These are phyloP conservation scores for Colletes latitarsis DNA, from an alignment of 1,140 invertebrate genomes.

Conservation along the genomic window DNA sequence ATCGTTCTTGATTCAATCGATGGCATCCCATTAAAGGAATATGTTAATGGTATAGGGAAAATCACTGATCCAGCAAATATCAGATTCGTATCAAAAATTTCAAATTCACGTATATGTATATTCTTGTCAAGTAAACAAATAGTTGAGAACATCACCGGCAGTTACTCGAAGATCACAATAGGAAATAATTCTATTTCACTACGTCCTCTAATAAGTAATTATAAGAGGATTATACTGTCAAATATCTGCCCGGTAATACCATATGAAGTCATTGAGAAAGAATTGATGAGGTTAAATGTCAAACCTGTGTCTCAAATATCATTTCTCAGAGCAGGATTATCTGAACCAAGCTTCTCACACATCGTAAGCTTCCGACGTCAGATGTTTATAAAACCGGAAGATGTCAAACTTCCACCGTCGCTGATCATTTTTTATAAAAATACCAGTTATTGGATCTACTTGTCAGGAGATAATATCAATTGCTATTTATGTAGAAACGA, in stretches of 20 bases:
- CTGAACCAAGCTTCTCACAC: conserved; percentile 2
- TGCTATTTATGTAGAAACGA: no score
- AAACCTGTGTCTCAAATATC: background rate
- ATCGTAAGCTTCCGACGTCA: no score
- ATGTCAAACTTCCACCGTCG: no score
- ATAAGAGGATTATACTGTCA: conserved; percentile 21
- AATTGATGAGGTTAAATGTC: conserved; percentile 22
- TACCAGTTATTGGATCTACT: no score
- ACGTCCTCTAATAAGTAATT: background rate
- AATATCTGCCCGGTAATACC: conserved; percentile 52
- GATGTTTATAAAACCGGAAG: no score
- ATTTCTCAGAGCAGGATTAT: background rate
- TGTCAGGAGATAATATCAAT: no score
- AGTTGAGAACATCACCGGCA: conserved; percentile 7
- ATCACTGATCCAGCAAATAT: conserved; percentile 7
- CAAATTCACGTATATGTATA: conserved; percentile 21
- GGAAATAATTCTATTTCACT: background rate
- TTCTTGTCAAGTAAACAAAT: conserved; percentile 11
- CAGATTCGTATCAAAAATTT: conserved; percentile 22
- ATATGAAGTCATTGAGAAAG: conserved; percentile 19
- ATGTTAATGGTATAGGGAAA: conserved; percentile 4
- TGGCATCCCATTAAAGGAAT: background rate
- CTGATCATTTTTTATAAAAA: no score
- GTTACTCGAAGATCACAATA: background rate
- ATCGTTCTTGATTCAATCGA: conserved; percentile 22